Evolutionary conservation across 2,888 invertebrate species (phyloP).

Genomic region (Latrodectus elegans): DNA sequence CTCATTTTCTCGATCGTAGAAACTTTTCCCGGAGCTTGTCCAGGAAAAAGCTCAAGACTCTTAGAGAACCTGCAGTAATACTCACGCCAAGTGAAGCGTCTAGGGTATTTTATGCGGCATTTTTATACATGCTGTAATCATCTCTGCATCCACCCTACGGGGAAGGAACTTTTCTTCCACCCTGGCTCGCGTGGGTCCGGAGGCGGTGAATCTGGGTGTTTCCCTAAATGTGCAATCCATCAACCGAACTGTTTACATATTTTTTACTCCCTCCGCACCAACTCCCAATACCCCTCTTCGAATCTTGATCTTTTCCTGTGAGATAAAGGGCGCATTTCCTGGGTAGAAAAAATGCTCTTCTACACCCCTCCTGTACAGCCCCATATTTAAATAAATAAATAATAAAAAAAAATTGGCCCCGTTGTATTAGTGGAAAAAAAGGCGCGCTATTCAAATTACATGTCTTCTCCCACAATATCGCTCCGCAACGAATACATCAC

Average conservation of each 20-base stretch:
- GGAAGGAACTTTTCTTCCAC: background rate
- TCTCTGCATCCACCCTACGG: background rate
- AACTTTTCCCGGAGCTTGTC: conserved; percentile 1
- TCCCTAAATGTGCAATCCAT: conserved; percentile 68
- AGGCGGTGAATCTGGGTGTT: conserved; percentile 42
- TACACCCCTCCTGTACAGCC: conserved; percentile 21
- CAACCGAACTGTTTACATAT: conserved; percentile 68
- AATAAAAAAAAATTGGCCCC: conserved; percentile 15
- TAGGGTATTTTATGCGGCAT: conserved; percentile 2
- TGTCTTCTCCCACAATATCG: conserved; percentile 61
- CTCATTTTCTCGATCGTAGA: background rate
- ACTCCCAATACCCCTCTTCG: conserved; percentile 22
- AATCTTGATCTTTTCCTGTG: conserved; percentile 63
- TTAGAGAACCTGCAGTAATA: background rate
- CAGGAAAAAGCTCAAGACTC: background rate
- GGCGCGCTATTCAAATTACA: conserved; percentile 67
- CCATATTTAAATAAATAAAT: conserved; percentile 61
- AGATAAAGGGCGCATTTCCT: conserved; percentile 58
- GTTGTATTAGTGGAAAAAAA: conserved; percentile 11
- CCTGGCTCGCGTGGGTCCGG: background rate
- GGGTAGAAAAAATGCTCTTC: background rate
- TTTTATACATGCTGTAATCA: conserved; percentile 5
- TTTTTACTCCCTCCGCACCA: conserved; percentile 31
- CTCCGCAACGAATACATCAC: conserved; percentile 66
- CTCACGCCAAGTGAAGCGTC: background rate